A percentile compares a stretch with the other conserved stretches of the same genome.
phyloP scores from a whole-genome alignment of 2,797 vertebrate species.

The Fringilla coelebs region DNA sequence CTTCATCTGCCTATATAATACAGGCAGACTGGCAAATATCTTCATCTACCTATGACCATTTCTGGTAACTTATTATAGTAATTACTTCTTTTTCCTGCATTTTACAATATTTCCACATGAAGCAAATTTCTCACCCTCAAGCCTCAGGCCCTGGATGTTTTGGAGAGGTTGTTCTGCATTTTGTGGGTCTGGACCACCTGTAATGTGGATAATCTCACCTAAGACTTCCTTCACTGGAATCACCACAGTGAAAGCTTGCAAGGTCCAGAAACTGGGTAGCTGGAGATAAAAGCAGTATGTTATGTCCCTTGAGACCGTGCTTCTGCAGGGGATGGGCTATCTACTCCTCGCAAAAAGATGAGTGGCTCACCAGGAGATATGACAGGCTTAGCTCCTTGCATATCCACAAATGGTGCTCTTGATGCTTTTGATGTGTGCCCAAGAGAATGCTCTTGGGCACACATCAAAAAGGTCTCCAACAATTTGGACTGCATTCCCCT shows the following conservation, averaged over 20 bases:
- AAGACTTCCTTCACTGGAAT: neutral
- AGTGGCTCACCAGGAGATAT: neutral
- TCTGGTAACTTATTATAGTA: neutral
- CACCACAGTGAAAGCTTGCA: neutral
- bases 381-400: neutral
- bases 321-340: neutral
- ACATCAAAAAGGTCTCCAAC: neutral
- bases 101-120: neutral
- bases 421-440: too few species aligned
- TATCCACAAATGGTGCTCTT: neutral
- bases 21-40: neutral
- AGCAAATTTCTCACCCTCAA: neutral
- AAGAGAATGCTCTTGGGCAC: neutral
- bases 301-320: fast-evolving
- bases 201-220: neutral
- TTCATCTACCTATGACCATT: neutral
- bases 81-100: neutral
- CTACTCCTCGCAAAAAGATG: neutral
- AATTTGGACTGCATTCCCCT: fast-evolving
- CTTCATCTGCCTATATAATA: neutral
- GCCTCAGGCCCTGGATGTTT: neutral
- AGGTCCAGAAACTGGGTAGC: neutral
- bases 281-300: neutral
- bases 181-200: neutral
- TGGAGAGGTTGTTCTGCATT: neutral